A percentile compares a stretch with the other conserved stretches of the same genome.
These are phyloP conservation scores for Pungitius pungitius DNA, from an alignment of 2,113 vertebrate species.

Conservation along the genomic window DNA sequence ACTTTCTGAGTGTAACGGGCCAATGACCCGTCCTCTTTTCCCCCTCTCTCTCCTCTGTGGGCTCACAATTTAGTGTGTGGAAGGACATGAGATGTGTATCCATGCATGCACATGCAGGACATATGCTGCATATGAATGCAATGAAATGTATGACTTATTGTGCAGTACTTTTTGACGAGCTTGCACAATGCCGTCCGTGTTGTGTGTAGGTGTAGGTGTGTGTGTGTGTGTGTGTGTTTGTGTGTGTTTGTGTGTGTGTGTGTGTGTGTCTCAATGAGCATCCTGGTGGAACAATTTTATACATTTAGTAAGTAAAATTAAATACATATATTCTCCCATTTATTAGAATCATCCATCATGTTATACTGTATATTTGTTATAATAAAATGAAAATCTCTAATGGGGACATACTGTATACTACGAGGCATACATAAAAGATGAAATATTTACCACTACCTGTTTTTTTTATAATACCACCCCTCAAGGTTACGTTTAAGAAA, in stretches of 20 bases:
- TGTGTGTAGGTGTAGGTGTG: background rate
- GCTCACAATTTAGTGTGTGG: background rate
- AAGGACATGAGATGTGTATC: background rate
- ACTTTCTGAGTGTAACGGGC: conserved; percentile 66
- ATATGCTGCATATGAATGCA: background rate
- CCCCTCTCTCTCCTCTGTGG: conserved; percentile 40
- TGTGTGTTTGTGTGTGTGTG: background rate
- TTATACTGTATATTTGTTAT: background rate
- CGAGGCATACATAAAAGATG: background rate
- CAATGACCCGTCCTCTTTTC: conserved; percentile 52
- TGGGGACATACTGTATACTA: background rate
- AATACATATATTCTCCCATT: background rate
- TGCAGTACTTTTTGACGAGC: background rate
- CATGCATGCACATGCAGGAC: background rate
- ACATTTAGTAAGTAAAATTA: background rate
- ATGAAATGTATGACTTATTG: background rate
- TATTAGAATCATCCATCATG: background rate
- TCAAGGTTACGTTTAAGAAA: background rate
- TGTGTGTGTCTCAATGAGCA: background rate
- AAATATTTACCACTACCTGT: background rate
- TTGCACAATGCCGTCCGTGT: background rate
- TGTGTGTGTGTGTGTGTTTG: background rate
- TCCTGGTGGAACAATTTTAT: conserved; percentile 1
- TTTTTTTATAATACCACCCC: background rate
- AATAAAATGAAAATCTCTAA: background rate